phyloP scores from a whole-genome alignment of 2,888 invertebrate genomes.

The Sepioteuthis lessoniana region DNA sequence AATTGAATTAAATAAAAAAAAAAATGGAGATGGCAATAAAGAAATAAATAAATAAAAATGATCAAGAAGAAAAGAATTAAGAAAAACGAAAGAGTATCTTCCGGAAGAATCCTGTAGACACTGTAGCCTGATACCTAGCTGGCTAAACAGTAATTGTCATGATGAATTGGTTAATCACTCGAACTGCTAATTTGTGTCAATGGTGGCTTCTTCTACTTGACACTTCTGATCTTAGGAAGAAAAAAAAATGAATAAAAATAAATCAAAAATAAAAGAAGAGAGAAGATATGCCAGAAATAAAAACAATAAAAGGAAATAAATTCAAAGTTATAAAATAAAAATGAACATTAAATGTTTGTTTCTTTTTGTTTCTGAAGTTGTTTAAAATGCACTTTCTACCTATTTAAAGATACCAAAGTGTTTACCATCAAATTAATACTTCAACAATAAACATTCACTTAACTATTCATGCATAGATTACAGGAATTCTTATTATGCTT shows the following conservation, averaged over 20 bases:
- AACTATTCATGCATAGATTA: neutral
- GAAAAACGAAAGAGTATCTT: neutral
- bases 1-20: neutral
- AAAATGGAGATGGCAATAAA: neutral
- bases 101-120: neutral
- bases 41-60: neutral
- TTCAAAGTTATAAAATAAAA: neutral
- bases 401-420: neutral
- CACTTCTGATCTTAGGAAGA: neutral
- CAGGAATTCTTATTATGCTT: too few species aligned
- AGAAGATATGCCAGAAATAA: neutral
- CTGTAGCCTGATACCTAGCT: neutral
- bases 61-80: neutral
- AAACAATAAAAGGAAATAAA: neutral
- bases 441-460: neutral
- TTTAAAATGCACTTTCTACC: neutral
- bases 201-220: neutral
- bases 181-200: neutral
- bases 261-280: neutral
- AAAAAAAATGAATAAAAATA: neutral
- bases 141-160: neutral
- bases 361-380: neutral
- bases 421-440: neutral
- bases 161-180: neutral
- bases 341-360: neutral